Evolutionary conservation across 2,797 vertebrate genomes (phyloP).

Genomic region (Myotis planiceps): DNA sequence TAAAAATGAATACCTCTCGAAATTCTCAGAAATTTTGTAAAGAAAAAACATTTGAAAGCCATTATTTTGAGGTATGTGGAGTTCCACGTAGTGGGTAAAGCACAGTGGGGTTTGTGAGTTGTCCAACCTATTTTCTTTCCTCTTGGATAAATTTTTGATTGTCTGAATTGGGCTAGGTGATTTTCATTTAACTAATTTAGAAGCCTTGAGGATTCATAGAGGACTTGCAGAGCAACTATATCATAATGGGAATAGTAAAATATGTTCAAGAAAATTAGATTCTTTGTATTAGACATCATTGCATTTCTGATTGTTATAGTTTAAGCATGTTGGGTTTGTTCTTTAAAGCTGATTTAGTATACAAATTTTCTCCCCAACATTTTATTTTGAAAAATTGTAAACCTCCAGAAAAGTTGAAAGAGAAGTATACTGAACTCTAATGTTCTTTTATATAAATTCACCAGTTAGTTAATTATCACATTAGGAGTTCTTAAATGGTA

Average conservation of each 20-base stretch:
- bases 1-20: not conserved
- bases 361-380: not conserved
- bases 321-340: not conserved
- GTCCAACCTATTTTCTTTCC: conserved; percentile 2
- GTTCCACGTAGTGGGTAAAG: not conserved
- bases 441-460: not conserved
- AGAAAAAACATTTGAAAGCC: not conserved
- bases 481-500: not conserved
- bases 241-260: not conserved
- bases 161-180: not conserved
- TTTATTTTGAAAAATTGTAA: conserved; percentile 44
- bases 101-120: not conserved
- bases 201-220: not conserved
- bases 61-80: not conserved
- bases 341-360: not conserved
- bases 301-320: not conserved
- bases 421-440: not conserved
- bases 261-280: not conserved
- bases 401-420: conserved; percentile 21
- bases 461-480: not conserved
- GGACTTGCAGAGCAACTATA: not conserved
- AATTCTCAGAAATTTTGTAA: conserved; percentile 26
- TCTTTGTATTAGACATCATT: not conserved
- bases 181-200: not conserved
- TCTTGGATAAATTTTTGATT: not conserved